Evolutionary conservation across 1,140 invertebrate genomes (phyloP), one percentile per base, ranked within the genome.

Genomic region (Lepidostoma basale): DNA sequence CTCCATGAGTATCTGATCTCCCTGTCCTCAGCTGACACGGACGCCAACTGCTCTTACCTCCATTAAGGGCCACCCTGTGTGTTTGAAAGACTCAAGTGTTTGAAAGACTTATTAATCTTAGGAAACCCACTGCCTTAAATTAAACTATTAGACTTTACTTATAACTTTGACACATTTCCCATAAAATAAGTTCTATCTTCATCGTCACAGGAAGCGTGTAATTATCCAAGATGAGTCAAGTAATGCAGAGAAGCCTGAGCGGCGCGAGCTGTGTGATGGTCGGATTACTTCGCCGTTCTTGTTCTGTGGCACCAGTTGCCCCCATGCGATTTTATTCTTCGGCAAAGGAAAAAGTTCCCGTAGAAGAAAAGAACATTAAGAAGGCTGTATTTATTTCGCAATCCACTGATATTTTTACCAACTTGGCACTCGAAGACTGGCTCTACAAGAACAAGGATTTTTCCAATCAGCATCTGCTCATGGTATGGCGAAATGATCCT

Each of bases 391-490:
- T 94, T 73, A 93, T 98, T 72, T 98, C 96, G 0, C 92, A 94
- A 78, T 96, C 94, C 0, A 88, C 87, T 68, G 89, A 97, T 78
- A 90, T 98, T 60, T 96, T 89, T 76, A 90, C 90, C 1, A 98
- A 98, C 83, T 79, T 98, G 73, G 95, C 96, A 10, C 79, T 98
- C 5, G 96, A 98, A 83, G 93, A 98, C 76, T 98, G 96, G 96
- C 81, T 98, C 45, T 97, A 96, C 79, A 87, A 86, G 44, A 92
- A 96, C 77, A 88, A 87, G 74, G 87, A 96, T 78, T 94, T 96
- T 70, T 85, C 81, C 1, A 88, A 91, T 60, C 88, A 94, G 74
- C 91, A 94, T 77, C 81, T 97, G 0, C 81, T 98, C 74, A 83
- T 98, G 74, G 79, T 98, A 39, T 98, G 95, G 94, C 84, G 88